Percentiles rank a stretch among this genome's conserved stretches.
These are phyloP conservation scores for Tridacna gigas DNA, from an alignment of 2,888 invertebrate species.

Conservation along the genomic window DNA sequence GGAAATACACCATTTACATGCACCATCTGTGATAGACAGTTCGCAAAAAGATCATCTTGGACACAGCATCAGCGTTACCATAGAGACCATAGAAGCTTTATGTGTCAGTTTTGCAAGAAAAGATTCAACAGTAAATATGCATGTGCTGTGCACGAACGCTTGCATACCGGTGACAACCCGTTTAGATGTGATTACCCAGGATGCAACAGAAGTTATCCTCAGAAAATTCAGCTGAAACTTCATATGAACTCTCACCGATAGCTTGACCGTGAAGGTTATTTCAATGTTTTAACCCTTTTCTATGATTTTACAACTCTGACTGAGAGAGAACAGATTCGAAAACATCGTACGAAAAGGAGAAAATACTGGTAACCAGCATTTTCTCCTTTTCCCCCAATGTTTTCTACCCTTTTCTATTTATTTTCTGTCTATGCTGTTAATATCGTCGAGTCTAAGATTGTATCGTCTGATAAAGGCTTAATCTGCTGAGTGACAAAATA, in stretches of 20 bases:
- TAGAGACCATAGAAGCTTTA: conserved; percentile 50
- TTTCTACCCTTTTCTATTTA: no score
- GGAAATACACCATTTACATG: conserved; percentile 53
- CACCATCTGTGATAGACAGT: conserved; percentile 51
- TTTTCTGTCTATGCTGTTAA: no score
- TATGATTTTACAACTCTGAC: no score
- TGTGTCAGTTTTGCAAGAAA: conserved; percentile 56
- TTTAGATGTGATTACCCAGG: conserved; percentile 59
- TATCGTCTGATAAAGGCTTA: no score
- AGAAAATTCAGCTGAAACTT: conserved; percentile 62
- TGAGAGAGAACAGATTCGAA: no score
- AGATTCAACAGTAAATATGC: conserved; percentile 63
- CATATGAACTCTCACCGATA: conserved; percentile 33
- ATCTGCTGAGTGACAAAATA: no score
- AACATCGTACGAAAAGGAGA: no score
- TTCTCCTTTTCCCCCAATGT: no score
- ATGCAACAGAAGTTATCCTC: conserved; percentile 56
- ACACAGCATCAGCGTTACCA: conserved; percentile 64
- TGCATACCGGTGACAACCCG: conserved; percentile 64
- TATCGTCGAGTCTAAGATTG: no score
- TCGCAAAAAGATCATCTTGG: conserved; percentile 58
- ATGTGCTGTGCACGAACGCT: conserved; percentile 57
- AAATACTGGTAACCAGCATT: no score
- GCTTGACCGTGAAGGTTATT: no score
- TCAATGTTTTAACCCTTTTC: no score